These are phyloP conservation scores for Peromyscus polionotus DNA, from an alignment of 2,113 vertebrate genomes.

Conservation along the genomic window DNA sequence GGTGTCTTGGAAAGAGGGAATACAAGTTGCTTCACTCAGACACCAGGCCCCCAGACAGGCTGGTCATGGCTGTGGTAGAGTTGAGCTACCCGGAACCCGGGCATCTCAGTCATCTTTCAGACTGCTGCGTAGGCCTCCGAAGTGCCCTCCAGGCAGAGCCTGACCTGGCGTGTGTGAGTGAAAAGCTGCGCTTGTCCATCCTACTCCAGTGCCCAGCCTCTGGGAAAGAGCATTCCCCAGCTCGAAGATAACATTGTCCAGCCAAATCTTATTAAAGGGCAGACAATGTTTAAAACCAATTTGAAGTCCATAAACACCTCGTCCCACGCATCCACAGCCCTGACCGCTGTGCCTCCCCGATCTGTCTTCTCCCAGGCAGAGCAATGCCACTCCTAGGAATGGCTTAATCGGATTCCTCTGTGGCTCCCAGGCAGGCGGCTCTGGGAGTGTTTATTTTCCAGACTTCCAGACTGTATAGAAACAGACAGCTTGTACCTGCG, in stretches of 20 bases:
- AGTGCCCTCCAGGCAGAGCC: not conserved
- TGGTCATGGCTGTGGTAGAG: not conserved
- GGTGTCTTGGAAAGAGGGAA: not conserved
- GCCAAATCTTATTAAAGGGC: slow-evolving; percentile 26
- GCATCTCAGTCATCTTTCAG: not conserved
- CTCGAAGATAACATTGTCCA: not conserved
- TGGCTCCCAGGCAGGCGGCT: slow-evolving; percentile 3
- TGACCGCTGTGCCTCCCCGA: not conserved
- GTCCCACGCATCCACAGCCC: not conserved
- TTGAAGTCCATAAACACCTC: not conserved
- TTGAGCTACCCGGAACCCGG: not conserved
- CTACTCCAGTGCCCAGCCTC: accelerated
- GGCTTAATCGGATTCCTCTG: slow-evolving; percentile 59
- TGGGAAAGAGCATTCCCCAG: not conserved
- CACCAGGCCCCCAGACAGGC: accelerated
- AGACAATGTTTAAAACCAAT: slow-evolving; percentile 66
- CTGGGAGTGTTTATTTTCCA: slow-evolving; percentile 63
- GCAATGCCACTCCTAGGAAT: not conserved
- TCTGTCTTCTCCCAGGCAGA: not conserved
- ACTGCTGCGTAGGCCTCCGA: not conserved
- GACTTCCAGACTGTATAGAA: slow-evolving; percentile 65
- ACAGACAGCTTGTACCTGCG: slow-evolving; percentile 66
- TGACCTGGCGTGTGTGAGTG: too few species aligned
- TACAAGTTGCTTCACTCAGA: not conserved
- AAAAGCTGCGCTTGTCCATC: accelerated